phyloP scores from a whole-genome alignment of 2,797 vertebrate genomes.

The Threskiornis aethiopicus region DNA sequence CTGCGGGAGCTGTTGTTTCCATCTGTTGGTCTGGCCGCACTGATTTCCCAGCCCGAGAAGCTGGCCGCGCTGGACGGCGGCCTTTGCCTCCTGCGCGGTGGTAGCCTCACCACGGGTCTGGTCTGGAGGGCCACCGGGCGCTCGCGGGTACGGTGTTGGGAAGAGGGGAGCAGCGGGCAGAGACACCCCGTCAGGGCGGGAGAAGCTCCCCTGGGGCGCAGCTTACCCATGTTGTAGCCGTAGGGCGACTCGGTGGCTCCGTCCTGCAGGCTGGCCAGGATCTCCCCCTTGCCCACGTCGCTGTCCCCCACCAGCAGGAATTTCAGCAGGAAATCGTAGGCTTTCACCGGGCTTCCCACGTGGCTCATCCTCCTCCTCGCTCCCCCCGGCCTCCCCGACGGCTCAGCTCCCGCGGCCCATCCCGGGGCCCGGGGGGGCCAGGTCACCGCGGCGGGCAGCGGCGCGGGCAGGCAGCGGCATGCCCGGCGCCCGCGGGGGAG shows the following conservation, averaged over 20 bases:
- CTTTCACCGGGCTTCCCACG: conserved; percentile 78
- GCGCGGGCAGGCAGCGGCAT: not conserved
- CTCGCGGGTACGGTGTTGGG: accelerated
- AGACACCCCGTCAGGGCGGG: not conserved
- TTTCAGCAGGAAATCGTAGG: conserved; percentile 83
- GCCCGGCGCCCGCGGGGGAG: not conserved
- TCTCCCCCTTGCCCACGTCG: conserved; percentile 84
- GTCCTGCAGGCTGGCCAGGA: conserved; percentile 82
- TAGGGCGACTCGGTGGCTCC: conserved; percentile 81
- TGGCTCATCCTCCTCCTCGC: conserved; percentile 76
- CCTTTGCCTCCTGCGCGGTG: not conserved
- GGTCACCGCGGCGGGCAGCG: not conserved
- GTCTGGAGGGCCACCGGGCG: not conserved
- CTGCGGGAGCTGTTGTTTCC: not conserved
- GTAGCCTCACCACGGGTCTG: not conserved
- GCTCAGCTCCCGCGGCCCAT: conserved; percentile 33
- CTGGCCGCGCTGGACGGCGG: not conserved
- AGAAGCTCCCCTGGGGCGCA: not conserved
- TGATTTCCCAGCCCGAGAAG: not conserved
- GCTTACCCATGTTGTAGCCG: conserved; percentile 82
- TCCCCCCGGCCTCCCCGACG: not conserved
- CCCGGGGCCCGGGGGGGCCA: not conserved
- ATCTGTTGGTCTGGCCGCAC: accelerated
- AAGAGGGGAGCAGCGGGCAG: no score
- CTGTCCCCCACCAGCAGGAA: conserved; percentile 83